Evolutionary conservation across 2,113 vertebrate species (phyloP), one percentile per base, ranked within the genome.

Genomic region (Trachemys scripta): DNA sequence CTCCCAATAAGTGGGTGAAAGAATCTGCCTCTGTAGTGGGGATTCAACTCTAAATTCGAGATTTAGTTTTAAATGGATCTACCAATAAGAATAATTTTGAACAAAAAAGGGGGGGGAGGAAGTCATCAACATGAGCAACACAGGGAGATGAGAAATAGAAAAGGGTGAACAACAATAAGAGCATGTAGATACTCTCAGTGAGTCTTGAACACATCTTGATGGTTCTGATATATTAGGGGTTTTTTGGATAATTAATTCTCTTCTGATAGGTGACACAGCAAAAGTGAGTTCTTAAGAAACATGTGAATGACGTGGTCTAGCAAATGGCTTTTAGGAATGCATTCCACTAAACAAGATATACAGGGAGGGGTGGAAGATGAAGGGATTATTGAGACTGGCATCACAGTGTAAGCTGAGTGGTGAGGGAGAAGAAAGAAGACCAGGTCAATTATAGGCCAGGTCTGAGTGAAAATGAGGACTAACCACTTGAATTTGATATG

Each of bases 241-340:
- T 12, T 35, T 96, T 59, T 82, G 56, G 1, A 4, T 84, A 54
- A 35, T 35, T 69, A 14, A n/a, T 35, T 35, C 65, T 69, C 35
- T n/a, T 69, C 56, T 42, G n/a, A 3, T 76, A 12, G 10, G 38
- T 22, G 53, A 35, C 57, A 17, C 0, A 0, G 89, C 50, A 65
- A 42, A 17, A 0, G 0, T 19, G 22, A 3, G 42, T 8, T 79
- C 19, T 3, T 8, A 84, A 1, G 3, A 69, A 17, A 19, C 35
- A 31, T 65, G 31, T 29, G 65, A 69, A n/a, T n/a, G 65, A n/a
- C 2, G 17, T 57, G 25, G 25, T 57, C 56, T 62, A 35, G 31
- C 29, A 29, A 16, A 62, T 62, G 59, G 27, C 31, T 69, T 69
- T 69, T 35, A 7, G 65, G 14, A n/a, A n/a, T 19, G 54, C 3